phyloP scores from a whole-genome alignment of 2,888 invertebrate genomes.

The Eupithecia subfuscata region DNA sequence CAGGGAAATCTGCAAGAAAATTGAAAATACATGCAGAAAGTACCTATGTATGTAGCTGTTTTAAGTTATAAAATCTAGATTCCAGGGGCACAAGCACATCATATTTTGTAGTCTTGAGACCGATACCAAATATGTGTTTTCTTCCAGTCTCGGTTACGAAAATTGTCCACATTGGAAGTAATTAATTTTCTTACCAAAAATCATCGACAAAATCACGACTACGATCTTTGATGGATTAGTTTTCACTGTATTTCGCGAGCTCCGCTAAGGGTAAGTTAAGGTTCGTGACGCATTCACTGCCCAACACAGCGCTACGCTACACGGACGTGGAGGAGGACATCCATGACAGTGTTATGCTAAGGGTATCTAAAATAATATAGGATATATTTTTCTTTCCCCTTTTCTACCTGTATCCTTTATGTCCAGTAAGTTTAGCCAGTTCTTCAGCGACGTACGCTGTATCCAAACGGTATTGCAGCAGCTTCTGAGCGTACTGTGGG shows the following conservation, averaged over 20 bases:
- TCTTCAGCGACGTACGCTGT: slow-evolving; percentile 78
- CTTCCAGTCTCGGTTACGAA: too few relatives aligned
- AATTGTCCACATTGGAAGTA: too few relatives aligned
- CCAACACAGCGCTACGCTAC: too few relatives aligned
- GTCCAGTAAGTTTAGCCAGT: slow-evolving; percentile 77
- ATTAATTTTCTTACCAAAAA: too few relatives aligned
- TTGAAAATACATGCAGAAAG: background rate
- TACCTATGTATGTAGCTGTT: background rate
- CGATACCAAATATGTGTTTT: too few relatives aligned
- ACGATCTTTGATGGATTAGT: background rate
- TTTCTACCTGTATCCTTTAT: slow-evolving; percentile 81
- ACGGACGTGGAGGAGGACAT: too few relatives aligned
- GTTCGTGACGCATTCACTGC: too few relatives aligned
- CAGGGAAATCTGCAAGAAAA: slow-evolving; percentile 79
- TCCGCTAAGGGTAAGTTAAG: too few relatives aligned
- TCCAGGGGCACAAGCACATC: background rate
- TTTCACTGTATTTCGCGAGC: background rate
- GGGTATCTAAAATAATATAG: too few relatives aligned
- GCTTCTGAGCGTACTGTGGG: slow-evolving; percentile 73
- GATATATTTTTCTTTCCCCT: background rate
- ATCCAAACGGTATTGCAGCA: slow-evolving; percentile 81
- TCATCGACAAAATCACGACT: background rate
- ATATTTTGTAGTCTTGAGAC: background rate
- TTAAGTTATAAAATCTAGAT: background rate
- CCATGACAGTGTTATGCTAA: too few relatives aligned